Evolutionary conservation across 2,888 invertebrate species (phyloP), one percentile per base, ranked within the genome.

Genomic region (Gisinianus flammeolus): DNA sequence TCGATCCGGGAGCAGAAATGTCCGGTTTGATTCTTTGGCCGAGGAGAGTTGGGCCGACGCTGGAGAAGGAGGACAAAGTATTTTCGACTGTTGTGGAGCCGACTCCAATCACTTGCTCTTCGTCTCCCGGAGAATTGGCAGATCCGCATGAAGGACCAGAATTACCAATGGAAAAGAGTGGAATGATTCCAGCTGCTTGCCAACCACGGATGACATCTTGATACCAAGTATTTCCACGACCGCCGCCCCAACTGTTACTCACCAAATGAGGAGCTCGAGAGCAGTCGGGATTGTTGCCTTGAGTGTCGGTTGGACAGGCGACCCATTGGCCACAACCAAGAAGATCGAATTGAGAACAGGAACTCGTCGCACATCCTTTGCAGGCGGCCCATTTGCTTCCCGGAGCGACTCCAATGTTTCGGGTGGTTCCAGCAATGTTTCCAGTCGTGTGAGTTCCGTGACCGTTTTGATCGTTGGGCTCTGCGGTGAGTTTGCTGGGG

Each of bases 401-500:
- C 1, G 80, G 80, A 26, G 80, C 80, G 6, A 81, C 80, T 19
- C 80, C 80, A 10, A 78, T 73, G 19, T 70, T 69, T 31, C 35
- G 56, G 4, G 26, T 28, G 3, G 72, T 26, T 69, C 79, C 81
- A 12, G n/a, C 71, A 35, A 79, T 80, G 1, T 77, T 79, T 30
- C 79, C 79, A 8, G 71, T 77, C 0, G 79, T 79, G 62, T 79
- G 80, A 19, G 80, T 80, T 26, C 78, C 79, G 26, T 77, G 80
- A 24, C 80, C 80, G 22, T 80, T 72, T 22, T 64, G 28, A 33
- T 80, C 80, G 31, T 33, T 68, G 8, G 80, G 80, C 19, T 31
- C 24, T n/a, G 66, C 31, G 2, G 74, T 71, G 0, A 28, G 6
- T 19, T 12, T 16, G 16, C n/a, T 33, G 0, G 80, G 77, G 44